Evolutionary conservation across 2,113 vertebrate genomes (phyloP), one percentile per base, ranked within the genome.

Genomic region (Saccopteryx leptura): DNA sequence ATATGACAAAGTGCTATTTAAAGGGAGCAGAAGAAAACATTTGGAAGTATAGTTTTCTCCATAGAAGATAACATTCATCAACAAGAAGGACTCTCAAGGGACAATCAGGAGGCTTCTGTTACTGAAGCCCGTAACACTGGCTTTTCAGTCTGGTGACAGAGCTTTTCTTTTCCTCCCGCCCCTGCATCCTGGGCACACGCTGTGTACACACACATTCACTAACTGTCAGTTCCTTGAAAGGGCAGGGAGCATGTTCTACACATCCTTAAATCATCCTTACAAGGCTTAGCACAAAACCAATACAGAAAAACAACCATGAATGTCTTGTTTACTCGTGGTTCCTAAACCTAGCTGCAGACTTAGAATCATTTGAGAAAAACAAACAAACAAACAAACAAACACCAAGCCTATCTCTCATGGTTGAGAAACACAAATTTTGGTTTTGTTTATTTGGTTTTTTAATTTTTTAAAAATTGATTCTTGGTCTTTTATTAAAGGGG

Each of bases 181-280:
- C 1, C 9, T 11, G 5, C 1, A 4, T 9, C 1, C 3, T 18
- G 6, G 12, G 19, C 52, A 52, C 28, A 68, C 2, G 4, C 33
- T 15, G 4, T 24, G 14, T 13, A 79, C 18, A 68, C 0, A 79
- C 0, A 61, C 1, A 68, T 31, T 39, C 19, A 4, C 9, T 82
- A 52, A 74, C 0, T 19, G 9, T 46, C 23, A 84, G 7, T 66
- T 21, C 46, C 63, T 74, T 48, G 11, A 72, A 95, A 96, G 71
- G n/a, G 3, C 5, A 58, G 5, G 5, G 72, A 82, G 5, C 1
- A 19, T 81, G 48, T 81, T 71, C 76, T 52, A 81, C 14, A 66
- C 18, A 33, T 46, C 28, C 14, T 21, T 50, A 84, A 90, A 65
- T 23, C 19, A 75, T 14, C 76, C 91, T 4, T 7, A 24, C 48